Conservation (phyloP, 2,113 vertebrate genomes). For the Dolichotis patagonum region DNA sequence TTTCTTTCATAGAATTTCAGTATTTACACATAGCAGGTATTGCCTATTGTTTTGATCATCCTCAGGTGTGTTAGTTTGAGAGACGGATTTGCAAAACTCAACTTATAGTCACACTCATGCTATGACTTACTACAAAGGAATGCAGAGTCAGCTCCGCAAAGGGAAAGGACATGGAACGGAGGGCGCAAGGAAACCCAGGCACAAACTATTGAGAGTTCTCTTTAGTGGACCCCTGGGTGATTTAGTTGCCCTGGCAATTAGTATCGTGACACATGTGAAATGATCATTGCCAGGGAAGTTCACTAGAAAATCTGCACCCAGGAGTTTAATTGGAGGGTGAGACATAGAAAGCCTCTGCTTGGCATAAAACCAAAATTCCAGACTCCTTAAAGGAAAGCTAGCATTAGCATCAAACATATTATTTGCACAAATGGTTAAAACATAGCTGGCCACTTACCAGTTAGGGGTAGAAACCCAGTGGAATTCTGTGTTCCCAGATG, state of each 20-base stretch:
- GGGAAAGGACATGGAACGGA: neutral
- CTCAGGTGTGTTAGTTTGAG: neutral
- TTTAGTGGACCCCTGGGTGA: neutral
- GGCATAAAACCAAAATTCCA: neutral
- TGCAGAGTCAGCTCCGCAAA: neutral
- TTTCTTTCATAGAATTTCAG: neutral
- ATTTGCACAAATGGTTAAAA: slow-evolving; percentile 14
- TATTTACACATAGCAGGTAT: neutral
- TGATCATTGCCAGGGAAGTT: neutral
- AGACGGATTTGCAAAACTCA: neutral
- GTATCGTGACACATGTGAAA: neutral
- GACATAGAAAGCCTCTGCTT: neutral
- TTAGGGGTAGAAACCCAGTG: neutral
- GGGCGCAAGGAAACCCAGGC: neutral
- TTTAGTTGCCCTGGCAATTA: neutral
- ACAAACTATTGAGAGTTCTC: neutral
- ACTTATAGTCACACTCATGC: neutral
- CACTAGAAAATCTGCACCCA: neutral
- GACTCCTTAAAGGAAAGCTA: neutral
- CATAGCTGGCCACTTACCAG: neutral
- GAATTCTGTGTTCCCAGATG: neutral
- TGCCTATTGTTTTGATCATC: neutral
- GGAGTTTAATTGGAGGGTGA: neutral
- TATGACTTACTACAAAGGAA: neutral
- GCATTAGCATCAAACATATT: neutral